phyloP scores from a whole-genome alignment of 2,888 invertebrate species.

The Idaea biselata region DNA sequence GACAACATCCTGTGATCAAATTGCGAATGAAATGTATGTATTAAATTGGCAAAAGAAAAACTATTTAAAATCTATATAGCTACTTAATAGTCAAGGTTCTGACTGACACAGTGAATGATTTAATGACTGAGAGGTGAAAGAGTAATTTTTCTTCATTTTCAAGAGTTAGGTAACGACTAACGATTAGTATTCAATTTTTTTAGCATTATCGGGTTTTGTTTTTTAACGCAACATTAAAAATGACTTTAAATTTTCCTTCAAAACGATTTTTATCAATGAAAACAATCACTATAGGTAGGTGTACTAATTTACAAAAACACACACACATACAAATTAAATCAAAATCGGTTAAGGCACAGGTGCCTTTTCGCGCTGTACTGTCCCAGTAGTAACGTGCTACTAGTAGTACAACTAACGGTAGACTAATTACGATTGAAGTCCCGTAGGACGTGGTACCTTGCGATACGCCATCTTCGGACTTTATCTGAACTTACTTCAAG shows the following conservation, averaged over 20 bases:
- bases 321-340: neutral
- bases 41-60: neutral
- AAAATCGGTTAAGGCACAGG: neutral
- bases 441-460: constrained; percentile 41
- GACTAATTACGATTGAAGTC: constrained; percentile 47
- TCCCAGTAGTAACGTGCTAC: constrained; percentile 15
- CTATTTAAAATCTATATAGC: no score
- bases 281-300: neutral
- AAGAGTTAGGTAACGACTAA: no score
- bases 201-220: no score
- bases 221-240: no score
- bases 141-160: no score
- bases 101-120: no score
- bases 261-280: no score
- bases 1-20: neutral
- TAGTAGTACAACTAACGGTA: constrained; percentile 13
- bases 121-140: no score
- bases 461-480: constrained; percentile 8
- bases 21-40: neutral
- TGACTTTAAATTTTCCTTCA: no score
- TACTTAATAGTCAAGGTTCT: no score
- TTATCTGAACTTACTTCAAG: neutral
- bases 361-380: neutral
- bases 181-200: no score
- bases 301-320: neutral